A percentile compares a stretch with the other conserved stretches of the same genome.
phyloP scores from a whole-genome alignment of 1,140 invertebrate species.

The Anastatus disparis region DNA sequence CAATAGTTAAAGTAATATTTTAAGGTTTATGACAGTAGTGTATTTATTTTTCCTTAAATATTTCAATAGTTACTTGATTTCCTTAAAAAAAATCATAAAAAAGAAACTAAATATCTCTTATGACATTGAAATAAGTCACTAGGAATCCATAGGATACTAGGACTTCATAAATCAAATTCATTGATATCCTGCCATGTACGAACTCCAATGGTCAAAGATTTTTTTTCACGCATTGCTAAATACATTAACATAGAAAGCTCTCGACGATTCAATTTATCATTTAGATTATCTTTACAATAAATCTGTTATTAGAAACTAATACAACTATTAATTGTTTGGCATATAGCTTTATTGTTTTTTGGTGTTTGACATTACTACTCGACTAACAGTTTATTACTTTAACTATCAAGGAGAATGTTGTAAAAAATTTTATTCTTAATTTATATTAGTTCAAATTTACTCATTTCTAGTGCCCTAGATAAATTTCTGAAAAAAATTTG shows the following conservation, averaged over 20 bases:
- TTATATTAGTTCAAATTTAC: too few species aligned
- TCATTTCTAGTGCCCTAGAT: too few species aligned
- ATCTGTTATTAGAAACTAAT: constrained; percentile 16
- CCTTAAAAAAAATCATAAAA: not conserved
- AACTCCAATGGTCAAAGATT: not conserved
- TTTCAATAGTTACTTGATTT: not conserved
- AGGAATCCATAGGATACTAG: constrained; percentile 11
- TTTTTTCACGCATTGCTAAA: constrained; percentile 1
- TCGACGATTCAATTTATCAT: not conserved
- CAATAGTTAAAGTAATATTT: too few species aligned
- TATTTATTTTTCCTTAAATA: too few species aligned
- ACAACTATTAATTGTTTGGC: not conserved
- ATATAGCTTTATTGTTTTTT: constrained; percentile 21
- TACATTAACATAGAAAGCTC: not conserved
- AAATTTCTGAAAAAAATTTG: too few species aligned
- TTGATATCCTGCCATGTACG: constrained; percentile 2
- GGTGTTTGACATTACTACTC: constrained; percentile 19
- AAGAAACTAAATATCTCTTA: too few species aligned
- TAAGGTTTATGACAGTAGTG: too few species aligned
- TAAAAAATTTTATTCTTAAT: not conserved
- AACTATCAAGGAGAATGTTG: constrained; percentile 15
- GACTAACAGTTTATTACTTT: constrained; percentile 17
- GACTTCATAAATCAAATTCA: not conserved
- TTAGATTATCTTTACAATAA: constrained; percentile 2
- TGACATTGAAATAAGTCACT: too few species aligned